phyloP scores from a whole-genome alignment of 2,888 invertebrate genomes.

The Caprella mutica region DNA sequence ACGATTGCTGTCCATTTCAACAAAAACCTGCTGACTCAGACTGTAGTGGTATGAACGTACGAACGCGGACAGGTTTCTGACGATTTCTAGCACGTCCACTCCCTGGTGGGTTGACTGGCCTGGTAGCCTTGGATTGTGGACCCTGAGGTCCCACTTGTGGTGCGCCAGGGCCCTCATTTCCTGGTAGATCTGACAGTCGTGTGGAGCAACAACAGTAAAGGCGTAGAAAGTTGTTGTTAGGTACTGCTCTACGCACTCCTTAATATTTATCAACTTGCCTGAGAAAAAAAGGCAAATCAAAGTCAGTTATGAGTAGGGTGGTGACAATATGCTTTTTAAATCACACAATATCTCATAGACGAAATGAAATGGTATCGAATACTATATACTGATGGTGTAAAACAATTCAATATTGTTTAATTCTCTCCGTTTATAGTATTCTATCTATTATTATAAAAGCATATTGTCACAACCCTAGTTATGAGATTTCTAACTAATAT shows the following conservation, averaged over 20 bases:
- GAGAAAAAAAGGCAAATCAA: not conserved
- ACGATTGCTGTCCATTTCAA: conserved; percentile 57
- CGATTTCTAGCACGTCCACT: conserved; percentile 89
- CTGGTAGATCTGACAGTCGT: conserved; percentile 95
- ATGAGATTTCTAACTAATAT: not conserved
- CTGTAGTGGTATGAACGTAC: conserved; percentile 89
- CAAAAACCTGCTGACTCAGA: conserved; percentile 74
- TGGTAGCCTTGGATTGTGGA: conserved; percentile 86
- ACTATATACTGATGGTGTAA: too few species aligned
- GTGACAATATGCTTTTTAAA: too few species aligned
- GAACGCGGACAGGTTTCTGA: conserved; percentile 90
- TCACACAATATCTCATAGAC: too few species aligned
- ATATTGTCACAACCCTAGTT: too few species aligned
- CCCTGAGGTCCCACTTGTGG: conserved; percentile 65
- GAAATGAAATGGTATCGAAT: too few species aligned
- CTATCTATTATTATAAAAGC: too few species aligned
- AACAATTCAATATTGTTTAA: too few species aligned
- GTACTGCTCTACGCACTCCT: conserved; percentile 70
- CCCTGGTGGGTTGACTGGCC: conserved; percentile 96
- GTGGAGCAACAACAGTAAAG: conserved; percentile 87
- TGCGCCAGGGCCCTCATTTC: conserved; percentile 89
- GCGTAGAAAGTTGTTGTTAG: conserved; percentile 92
- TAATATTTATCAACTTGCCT: too few species aligned
- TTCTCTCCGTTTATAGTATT: too few species aligned
- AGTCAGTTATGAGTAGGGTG: not conserved